Conservation (phyloP, 1,140 invertebrate species). For the Cotesia chilonis region DNA sequence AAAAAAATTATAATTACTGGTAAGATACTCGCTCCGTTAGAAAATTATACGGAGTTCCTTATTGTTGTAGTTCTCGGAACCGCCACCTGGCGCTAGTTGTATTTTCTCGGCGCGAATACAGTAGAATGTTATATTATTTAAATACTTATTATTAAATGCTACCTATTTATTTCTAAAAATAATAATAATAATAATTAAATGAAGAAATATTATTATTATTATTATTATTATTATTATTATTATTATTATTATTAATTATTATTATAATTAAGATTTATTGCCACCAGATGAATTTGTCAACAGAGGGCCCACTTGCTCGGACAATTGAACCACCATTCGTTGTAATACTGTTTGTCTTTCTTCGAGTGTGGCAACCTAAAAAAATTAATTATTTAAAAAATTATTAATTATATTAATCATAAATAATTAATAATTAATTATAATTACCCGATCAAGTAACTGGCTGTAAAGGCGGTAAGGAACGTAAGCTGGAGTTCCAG, state of each 20-base stretch:
- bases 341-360: conserved; percentile 58
- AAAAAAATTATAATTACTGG: too few relatives aligned
- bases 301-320: conserved; percentile 49
- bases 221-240: neutral
- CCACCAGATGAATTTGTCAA: conserved; percentile 46
- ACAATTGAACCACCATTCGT: conserved; percentile 55
- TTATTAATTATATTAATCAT: neutral
- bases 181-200: too few relatives aligned
- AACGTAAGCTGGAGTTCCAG: conserved; percentile 54
- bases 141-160: too few relatives aligned
- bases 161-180: too few relatives aligned
- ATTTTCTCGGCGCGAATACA: too few relatives aligned
- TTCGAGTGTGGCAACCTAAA: conserved; percentile 57
- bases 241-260: too few relatives aligned
- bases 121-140: too few relatives aligned
- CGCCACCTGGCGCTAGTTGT: too few relatives aligned
- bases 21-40: too few relatives aligned
- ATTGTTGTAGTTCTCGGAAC: too few relatives aligned
- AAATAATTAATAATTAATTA: conserved; percentile 21
- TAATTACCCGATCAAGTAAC: conserved; percentile 59
- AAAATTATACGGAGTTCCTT: too few relatives aligned
- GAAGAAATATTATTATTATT: neutral
- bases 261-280: neutral
- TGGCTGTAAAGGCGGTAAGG: conserved; percentile 61
- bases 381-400: conserved; percentile 16